Conservation (phyloP, 2,888 invertebrate species). For the Watsonalla binaria region DNA sequence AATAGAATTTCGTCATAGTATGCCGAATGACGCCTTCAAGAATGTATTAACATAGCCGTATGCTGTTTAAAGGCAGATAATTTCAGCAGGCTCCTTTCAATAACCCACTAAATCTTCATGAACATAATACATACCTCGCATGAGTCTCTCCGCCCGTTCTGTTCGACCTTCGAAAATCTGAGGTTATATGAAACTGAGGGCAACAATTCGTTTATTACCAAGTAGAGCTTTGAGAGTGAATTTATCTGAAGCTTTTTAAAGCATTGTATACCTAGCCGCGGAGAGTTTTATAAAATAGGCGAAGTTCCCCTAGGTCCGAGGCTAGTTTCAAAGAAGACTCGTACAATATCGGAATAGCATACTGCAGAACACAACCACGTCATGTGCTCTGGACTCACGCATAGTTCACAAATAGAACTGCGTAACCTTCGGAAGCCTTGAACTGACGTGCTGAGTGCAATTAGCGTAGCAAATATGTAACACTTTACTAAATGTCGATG, state of each 20-base stretch:
- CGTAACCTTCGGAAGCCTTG: constrained; percentile 21
- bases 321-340: too few species aligned
- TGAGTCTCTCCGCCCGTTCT: too few species aligned
- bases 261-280: too few species aligned
- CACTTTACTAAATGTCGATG: not conserved
- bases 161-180: too few species aligned
- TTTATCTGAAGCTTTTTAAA: too few species aligned
- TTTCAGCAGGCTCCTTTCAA: not conserved
- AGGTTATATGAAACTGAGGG: too few species aligned
- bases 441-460: constrained; percentile 3
- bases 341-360: too few species aligned
- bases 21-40: not conserved
- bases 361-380: not conserved
- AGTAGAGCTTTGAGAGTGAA: too few species aligned
- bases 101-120: not conserved
- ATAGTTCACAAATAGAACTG: constrained; percentile 18
- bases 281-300: too few species aligned
- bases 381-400: constrained; percentile 14
- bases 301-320: too few species aligned
- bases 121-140: not conserved
- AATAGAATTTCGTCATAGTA: too few species aligned
- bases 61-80: not conserved
- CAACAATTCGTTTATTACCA: not conserved
- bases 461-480: constrained; percentile 1
- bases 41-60: not conserved